Conservation (phyloP, 2,888 invertebrate genomes). For the Drosophila prostipennis region DNA sequence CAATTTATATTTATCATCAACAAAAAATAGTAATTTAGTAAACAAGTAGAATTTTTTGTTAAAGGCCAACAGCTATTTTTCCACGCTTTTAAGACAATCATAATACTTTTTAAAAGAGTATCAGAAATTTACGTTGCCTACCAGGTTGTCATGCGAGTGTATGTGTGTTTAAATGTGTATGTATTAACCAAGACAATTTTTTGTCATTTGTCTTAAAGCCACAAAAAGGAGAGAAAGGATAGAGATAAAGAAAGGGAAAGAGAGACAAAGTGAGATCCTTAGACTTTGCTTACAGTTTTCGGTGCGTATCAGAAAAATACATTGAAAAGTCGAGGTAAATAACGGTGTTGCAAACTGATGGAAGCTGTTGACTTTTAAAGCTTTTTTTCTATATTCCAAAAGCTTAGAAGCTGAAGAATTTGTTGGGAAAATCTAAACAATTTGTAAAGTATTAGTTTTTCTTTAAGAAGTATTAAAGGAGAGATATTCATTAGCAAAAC, state of each 20-base stretch:
- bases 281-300: conserved; percentile 20
- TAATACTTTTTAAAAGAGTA: not conserved
- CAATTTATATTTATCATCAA: too few relatives aligned
- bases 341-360: not conserved
- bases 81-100: too few relatives aligned
- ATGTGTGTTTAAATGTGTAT: conserved; percentile 6
- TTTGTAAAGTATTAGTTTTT: not conserved
- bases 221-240: not conserved
- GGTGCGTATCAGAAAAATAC: not conserved
- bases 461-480: too few relatives aligned
- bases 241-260: not conserved
- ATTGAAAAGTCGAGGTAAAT: too few relatives aligned
- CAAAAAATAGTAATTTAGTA: too few relatives aligned
- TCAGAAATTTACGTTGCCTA: conserved; percentile 11
- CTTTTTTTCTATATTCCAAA: not conserved
- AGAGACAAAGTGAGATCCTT: not conserved
- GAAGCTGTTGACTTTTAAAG: conserved; percentile 12
- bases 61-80: too few relatives aligned
- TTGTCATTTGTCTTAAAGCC: conserved; percentile 45
- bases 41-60: too few relatives aligned
- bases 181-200: conserved; percentile 31
- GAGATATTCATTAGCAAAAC: not conserved
- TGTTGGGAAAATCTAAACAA: not conserved
- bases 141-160: conserved; percentile 10
- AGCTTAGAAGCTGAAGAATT: not conserved